These are phyloP conservation scores for Phrynocephalus forsythii DNA, from an alignment of 2,797 vertebrate species.

Conservation along the genomic window DNA sequence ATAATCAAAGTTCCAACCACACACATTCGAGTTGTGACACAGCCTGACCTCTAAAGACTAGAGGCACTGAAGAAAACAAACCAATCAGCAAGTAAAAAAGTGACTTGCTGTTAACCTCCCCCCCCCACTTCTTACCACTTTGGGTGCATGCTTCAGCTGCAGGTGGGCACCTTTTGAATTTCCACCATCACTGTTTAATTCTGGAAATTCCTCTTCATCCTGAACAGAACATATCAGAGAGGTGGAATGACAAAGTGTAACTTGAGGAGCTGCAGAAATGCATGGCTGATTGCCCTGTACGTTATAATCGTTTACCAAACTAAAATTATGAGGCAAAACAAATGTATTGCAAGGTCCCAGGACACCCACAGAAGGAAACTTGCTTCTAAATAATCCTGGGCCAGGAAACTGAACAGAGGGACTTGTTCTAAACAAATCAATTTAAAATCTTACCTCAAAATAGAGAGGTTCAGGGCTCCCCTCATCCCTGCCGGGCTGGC, in stretches of 20 bases:
- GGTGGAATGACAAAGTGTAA: constrained; percentile 18
- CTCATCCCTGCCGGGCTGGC: constrained; percentile 76
- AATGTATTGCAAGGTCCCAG: not conserved
- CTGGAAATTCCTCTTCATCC: constrained; percentile 97
- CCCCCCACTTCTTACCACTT: constrained; percentile 81
- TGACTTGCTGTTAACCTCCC: too few relatives aligned
- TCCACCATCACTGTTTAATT: constrained; percentile 84
- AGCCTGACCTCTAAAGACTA: not conserved
- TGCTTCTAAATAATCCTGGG: not conserved
- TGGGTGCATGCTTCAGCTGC: constrained; percentile 89
- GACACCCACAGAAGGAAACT: not conserved
- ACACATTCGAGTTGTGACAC: not conserved
- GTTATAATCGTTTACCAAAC: too few relatives aligned
- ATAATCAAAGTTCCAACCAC: not conserved
- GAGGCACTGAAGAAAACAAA: too few relatives aligned
- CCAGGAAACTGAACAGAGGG: not conserved
- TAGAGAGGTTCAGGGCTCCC: constrained; percentile 89
- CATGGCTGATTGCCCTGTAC: too few relatives aligned
- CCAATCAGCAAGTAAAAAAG: too few relatives aligned
- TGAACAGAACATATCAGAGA: constrained; percentile 63
- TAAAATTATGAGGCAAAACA: not conserved
- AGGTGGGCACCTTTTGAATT: constrained; percentile 84
- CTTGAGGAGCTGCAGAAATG: not conserved
- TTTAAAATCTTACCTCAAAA: constrained; percentile 87
- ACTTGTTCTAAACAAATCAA: not conserved